phyloP scores from a whole-genome alignment of 2,888 invertebrate genomes.

The Morpho helenor region DNA sequence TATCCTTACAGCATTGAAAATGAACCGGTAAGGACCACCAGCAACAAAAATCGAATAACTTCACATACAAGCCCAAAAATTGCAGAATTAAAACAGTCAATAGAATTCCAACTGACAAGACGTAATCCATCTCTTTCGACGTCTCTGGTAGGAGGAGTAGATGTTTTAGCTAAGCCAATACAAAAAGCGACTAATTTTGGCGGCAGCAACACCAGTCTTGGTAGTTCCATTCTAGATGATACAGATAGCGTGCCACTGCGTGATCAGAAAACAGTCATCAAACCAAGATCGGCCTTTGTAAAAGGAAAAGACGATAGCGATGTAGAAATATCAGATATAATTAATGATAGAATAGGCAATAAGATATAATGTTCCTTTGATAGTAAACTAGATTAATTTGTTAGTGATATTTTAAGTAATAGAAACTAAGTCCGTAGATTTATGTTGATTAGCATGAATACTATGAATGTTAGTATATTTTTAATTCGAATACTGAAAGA shows the following conservation, averaged over 20 bases:
- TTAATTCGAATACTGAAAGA: too few relatives aligned
- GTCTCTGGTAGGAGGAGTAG: constrained; percentile 55
- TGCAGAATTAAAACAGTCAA: constrained; percentile 74
- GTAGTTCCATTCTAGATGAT: constrained; percentile 70
- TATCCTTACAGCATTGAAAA: constrained; percentile 63
- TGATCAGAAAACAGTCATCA: constrained; percentile 47
- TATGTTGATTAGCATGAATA: too few relatives aligned
- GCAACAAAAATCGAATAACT: constrained; percentile 60
- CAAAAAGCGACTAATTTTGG: constrained; percentile 46
- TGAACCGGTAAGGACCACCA: constrained; percentile 51
- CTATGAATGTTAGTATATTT: too few relatives aligned
- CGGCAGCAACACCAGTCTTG: constrained; percentile 71
- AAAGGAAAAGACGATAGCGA: constrained; percentile 69
- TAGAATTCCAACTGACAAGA: constrained; percentile 72
- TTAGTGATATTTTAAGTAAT: neutral
- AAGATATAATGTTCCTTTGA: constrained; percentile 11
- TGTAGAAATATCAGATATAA: constrained; percentile 62
- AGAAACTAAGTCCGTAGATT: too few relatives aligned
- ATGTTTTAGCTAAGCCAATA: constrained; percentile 49
- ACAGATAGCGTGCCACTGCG: constrained; percentile 46
- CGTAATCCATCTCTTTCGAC: constrained; percentile 56
- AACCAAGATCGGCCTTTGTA: constrained; percentile 44
- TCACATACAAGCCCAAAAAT: constrained; percentile 76
- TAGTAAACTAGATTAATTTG: neutral
- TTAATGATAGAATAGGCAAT: constrained; percentile 22